Base-by-base conservation (phyloP, 1,140 invertebrate genomes). In the Euwallacea fornicatus region DNA sequence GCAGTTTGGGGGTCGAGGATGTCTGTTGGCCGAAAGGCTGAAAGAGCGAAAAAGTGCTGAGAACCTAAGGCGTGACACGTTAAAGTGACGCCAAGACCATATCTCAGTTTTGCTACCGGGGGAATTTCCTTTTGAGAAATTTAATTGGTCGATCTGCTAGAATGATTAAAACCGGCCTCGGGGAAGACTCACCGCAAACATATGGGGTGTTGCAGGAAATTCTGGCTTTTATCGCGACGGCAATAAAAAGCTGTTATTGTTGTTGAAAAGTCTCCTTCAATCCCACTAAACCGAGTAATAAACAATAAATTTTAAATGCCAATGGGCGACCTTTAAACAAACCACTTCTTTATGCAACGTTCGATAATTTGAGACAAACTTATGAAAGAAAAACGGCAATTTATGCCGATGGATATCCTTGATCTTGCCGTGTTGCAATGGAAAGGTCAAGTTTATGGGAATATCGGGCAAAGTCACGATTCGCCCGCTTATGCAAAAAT, bases 361-460 rank as follows among this genome's bases (percentile, higher is more conserved):
- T 66, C 47, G 56, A 43, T 66, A 66, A 66, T 66, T 16, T 66
- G 33, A 55, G 64, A 66, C 53, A 55, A 66, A 66, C 43, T 55
- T 55, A 66, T 56, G 33, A 55, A 66, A 13, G 47, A 66, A 66
- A 66, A 66, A 66, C 41, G 41, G 53, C 33, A 66, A 66, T 66
- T 66, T 66, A 66, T 66, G 21, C 64, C 64, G 54, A 56, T 50
- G 46, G 62, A 64, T 66, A 66, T 66, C 64, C 64, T 66, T 66
- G 64, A 66, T 66, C 64, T 66, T 66, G 64, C 64, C 50, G 64
- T 33, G 21, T 66, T 56, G 50, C n/a, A 13, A 50, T n/a, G 50
- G 42, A 66, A 66, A 66, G 64, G 64, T 66, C 64, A 66, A 66
- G 64, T 66, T 66, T 66, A 66, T 66, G 53, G 47, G 64, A 66